Evolutionary conservation across 2,888 invertebrate genomes (phyloP).

Genomic region (Drosophila colorata): DNA sequence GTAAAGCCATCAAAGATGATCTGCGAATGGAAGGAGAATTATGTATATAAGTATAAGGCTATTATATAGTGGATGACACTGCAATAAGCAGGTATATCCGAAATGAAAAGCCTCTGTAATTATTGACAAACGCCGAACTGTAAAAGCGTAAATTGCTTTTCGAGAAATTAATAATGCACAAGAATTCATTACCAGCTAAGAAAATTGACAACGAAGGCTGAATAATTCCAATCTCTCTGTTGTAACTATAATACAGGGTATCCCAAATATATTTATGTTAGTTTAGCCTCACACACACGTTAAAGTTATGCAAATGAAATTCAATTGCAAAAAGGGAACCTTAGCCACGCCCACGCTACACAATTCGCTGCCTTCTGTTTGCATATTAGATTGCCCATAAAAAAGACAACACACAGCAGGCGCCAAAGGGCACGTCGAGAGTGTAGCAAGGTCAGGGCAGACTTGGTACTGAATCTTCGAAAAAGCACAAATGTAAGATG

Average conservation of each 20-base stretch:
- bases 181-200: no score
- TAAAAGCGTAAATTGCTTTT: no score
- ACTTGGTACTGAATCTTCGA: constrained; percentile 8
- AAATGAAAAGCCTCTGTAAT: background rate
- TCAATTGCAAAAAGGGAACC: constrained; percentile 57
- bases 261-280: constrained; percentile 53
- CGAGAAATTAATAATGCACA: background rate
- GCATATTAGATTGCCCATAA: constrained; percentile 79
- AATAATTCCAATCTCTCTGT: no score
- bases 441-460: constrained; percentile 40
- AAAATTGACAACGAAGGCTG: no score
- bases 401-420: constrained; percentile 59
- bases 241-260: constrained; percentile 5
- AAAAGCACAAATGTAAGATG: constrained; percentile 28
- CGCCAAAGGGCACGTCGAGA: constrained; percentile 11
- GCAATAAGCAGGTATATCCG: background rate
- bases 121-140: no score
- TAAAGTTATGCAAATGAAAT: constrained; percentile 73
- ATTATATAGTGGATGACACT: background rate
- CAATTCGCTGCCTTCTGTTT: constrained; percentile 54
- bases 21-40: constrained; percentile 83
- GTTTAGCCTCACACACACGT: constrained; percentile 48
- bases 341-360: constrained; percentile 33
- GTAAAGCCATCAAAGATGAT: constrained; percentile 95
- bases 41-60: constrained; percentile 4